Percentiles rank a stretch among this genome's conserved stretches.
These are phyloP conservation scores for Onchidella celtica DNA, from an alignment of 2,888 invertebrate species.

Conservation along the genomic window DNA sequence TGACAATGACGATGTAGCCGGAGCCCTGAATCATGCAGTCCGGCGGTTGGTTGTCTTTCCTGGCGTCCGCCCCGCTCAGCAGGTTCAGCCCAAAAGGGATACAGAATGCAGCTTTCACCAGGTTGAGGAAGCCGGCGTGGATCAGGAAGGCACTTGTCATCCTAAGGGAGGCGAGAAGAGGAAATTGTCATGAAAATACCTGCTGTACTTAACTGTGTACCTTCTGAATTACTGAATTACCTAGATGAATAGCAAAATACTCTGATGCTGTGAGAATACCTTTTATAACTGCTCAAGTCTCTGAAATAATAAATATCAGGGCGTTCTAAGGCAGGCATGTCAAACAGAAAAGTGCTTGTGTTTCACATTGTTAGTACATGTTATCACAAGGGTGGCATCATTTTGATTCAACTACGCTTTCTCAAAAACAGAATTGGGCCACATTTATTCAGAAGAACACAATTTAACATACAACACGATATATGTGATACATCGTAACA, in stretches of 20 bases:
- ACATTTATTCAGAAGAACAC: no score
- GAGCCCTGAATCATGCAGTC: slow-evolving; percentile 78
- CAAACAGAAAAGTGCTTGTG: no score
- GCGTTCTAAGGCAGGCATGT: no score
- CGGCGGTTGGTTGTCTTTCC: slow-evolving; percentile 55
- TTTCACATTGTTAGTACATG: no score
- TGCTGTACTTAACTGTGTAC: not conserved
- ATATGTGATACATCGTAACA: no score
- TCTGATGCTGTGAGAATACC: no score
- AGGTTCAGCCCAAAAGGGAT: slow-evolving; percentile 78
- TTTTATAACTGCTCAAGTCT: no score
- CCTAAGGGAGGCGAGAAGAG: slow-evolving; percentile 60
- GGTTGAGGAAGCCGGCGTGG: slow-evolving; percentile 78
- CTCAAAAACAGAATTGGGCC: no score
- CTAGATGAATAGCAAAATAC: not conserved
- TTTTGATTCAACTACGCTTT: no score
- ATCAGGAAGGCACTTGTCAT: slow-evolving; percentile 79
- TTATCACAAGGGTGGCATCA: no score
- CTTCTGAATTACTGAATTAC: not conserved
- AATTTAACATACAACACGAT: no score
- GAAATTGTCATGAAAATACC: not conserved
- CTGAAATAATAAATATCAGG: no score
- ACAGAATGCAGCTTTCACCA: slow-evolving; percentile 78
- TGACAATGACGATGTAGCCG: slow-evolving; percentile 77
- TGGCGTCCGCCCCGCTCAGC: slow-evolving; percentile 63